Conservation (phyloP, 2,888 invertebrate genomes). For the Conops quadrifasciatus region DNA sequence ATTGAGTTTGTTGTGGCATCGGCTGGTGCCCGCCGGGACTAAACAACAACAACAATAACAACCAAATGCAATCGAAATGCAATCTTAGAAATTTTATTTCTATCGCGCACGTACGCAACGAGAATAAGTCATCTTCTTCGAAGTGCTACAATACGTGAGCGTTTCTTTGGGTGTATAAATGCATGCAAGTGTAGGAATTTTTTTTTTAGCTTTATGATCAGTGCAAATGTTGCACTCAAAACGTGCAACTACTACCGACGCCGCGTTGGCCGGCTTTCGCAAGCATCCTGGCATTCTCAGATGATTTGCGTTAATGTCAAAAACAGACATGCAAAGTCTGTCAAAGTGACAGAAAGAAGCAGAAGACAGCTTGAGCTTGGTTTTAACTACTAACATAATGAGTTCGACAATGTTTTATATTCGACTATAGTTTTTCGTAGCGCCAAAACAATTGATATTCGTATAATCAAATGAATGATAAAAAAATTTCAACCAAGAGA, state of each 20-base stretch:
- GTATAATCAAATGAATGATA: not conserved
- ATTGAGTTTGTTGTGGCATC: not conserved
- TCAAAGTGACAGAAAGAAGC: not conserved
- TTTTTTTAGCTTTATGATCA: not conserved
- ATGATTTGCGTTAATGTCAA: slow-evolving; percentile 19
- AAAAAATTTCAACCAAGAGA: not conserved
- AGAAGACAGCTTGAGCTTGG: not conserved
- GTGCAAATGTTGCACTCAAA: not conserved
- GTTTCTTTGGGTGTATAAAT: not conserved
- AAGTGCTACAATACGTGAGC: not conserved
- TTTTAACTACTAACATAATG: no score
- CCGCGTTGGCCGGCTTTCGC: no score
- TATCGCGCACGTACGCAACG: slow-evolving; percentile 20
- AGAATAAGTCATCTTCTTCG: not conserved
- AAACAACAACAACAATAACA: not conserved
- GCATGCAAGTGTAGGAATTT: not conserved
- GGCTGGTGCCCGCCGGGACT: not conserved
- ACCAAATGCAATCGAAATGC: not conserved
- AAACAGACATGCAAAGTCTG: not conserved
- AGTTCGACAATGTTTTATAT: no score
- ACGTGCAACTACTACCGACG: not conserved
- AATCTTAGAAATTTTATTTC: slow-evolving; percentile 14
- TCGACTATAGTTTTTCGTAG: no score
- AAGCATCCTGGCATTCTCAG: no score
- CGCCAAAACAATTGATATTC: no score